Evolutionary conservation across 2,888 invertebrate genomes (phyloP).

Genomic region (Drosophila mercatorum): DNA sequence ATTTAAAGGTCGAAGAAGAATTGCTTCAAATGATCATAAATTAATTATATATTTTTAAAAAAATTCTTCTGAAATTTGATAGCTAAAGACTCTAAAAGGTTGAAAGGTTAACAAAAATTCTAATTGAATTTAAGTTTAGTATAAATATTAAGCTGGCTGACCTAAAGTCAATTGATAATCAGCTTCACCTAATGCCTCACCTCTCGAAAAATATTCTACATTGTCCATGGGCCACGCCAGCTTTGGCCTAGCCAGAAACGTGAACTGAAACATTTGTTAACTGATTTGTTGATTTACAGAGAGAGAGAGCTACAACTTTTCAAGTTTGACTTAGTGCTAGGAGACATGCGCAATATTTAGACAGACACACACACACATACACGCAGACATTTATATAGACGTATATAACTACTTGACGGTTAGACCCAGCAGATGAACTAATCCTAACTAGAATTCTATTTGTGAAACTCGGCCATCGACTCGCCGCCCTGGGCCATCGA

Average conservation of each 20-base stretch:
- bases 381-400: conserved; percentile 11
- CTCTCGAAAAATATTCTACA: too few species aligned
- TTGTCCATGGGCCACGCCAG: neutral
- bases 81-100: too few species aligned
- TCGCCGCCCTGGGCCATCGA: conserved; percentile 38
- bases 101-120: neutral
- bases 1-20: too few species aligned
- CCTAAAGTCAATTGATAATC: neutral
- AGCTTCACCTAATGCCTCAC: too few species aligned
- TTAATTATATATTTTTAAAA: too few species aligned
- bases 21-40: too few species aligned
- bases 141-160: neutral
- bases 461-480: conserved; percentile 80
- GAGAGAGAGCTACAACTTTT: conserved; percentile 30
- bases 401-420: conserved; percentile 30
- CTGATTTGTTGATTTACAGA: conserved; percentile 10
- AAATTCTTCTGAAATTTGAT: too few species aligned
- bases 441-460: conserved; percentile 47
- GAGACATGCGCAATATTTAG: conserved; percentile 18
- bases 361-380: conserved; percentile 11
- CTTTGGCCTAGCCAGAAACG: neutral
- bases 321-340: conserved; percentile 22
- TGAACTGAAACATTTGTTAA: conserved; percentile 11
- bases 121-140: neutral
- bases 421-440: conserved; percentile 29